phyloP scores from a whole-genome alignment of 2,113 vertebrate genomes.

The Carollia perspicillata region DNA sequence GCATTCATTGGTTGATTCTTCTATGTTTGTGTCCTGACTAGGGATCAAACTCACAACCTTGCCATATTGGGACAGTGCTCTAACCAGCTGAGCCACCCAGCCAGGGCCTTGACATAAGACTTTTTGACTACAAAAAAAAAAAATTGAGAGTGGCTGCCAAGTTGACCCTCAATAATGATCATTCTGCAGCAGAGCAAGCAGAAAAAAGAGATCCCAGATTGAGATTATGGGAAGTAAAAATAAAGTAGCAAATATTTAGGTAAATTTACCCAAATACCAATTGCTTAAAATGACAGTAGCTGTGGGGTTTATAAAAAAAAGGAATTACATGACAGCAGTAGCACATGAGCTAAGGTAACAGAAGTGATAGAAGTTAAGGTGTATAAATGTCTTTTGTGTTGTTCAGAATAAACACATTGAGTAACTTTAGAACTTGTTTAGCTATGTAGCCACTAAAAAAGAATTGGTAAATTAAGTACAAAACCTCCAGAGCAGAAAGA shows the following conservation, averaged over 20 bases:
- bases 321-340: neutral
- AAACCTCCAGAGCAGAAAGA: neutral
- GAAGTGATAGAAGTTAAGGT: neutral
- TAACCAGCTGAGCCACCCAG: neutral
- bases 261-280: neutral
- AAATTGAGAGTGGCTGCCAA: neutral
- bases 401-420: neutral
- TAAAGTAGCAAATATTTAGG: neutral
- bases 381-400: neutral
- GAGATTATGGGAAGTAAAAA: neutral
- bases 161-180: neutral
- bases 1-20: too few species aligned
- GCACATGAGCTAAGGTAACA: neutral
- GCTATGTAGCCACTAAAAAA: neutral
- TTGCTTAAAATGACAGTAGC: neutral
- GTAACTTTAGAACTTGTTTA: neutral
- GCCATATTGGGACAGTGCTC: too few species aligned
- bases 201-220: neutral
- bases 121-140: neutral
- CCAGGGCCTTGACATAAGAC: neutral
- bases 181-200: neutral
- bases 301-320: neutral
- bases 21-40: too few species aligned
- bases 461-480: neutral
- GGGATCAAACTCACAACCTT: too few species aligned